A percentile compares a stretch with the other conserved stretches of the same genome.
Evolutionary conservation across 2,113 vertebrate genomes (phyloP).

Genomic region (Callipepla californica): DNA sequence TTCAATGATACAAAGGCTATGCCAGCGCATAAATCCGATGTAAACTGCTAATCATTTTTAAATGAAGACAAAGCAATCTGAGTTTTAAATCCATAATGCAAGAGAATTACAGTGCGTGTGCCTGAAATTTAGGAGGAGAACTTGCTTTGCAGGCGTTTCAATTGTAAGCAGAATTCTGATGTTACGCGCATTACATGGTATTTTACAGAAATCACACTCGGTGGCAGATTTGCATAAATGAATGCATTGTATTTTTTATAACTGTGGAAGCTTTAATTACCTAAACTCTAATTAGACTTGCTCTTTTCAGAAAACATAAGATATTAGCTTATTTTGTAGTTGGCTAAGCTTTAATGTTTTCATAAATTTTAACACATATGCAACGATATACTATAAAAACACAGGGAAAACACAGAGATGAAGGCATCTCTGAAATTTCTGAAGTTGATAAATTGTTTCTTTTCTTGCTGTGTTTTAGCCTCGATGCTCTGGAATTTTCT

Average conservation of each 20-base stretch:
- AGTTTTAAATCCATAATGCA: slow-evolving; percentile 69
- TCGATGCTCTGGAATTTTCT: background rate
- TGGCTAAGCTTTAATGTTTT: slow-evolving; percentile 73
- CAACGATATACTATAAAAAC: slow-evolving; percentile 62
- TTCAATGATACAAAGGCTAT: slow-evolving; percentile 50
- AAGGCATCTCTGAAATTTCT: slow-evolving; percentile 54
- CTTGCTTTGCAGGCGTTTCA: slow-evolving; percentile 65
- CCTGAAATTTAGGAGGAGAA: slow-evolving; percentile 40
- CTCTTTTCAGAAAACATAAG: slow-evolving; percentile 74
- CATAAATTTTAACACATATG: slow-evolving; percentile 55
- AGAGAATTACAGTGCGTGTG: slow-evolving; percentile 44
- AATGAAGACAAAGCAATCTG: slow-evolving; percentile 67
- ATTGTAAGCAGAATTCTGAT: slow-evolving; percentile 60
- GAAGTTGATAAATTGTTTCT: slow-evolving; percentile 42
- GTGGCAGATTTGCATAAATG: slow-evolving; percentile 75
- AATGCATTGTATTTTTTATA: slow-evolving; percentile 74
- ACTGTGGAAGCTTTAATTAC: slow-evolving; percentile 77
- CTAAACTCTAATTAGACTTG: slow-evolving; percentile 78
- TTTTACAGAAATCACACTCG: slow-evolving; percentile 71
- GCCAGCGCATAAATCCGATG: slow-evolving; percentile 61
- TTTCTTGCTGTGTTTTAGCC: background rate
- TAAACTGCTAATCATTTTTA: slow-evolving; percentile 74
- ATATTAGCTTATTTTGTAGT: slow-evolving; percentile 75
- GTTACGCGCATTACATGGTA: slow-evolving; percentile 66
- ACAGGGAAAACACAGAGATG: slow-evolving; percentile 42